These are phyloP conservation scores for Amiota communis DNA, from an alignment of 2,888 invertebrate species.

Conservation along the genomic window DNA sequence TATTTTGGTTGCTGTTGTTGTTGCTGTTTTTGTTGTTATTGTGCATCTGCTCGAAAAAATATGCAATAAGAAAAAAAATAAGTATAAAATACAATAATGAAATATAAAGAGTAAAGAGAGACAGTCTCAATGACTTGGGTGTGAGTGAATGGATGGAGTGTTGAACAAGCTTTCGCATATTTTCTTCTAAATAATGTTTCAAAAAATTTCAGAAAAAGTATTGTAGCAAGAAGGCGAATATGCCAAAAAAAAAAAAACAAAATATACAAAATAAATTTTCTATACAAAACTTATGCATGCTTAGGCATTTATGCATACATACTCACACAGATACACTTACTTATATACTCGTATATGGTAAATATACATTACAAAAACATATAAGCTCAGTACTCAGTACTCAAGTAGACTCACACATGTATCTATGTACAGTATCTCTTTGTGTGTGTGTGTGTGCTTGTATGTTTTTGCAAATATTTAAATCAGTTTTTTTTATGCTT, in stretches of 20 bases:
- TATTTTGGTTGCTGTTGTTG: constrained; percentile 39
- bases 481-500: constrained; percentile 18
- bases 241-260: constrained; percentile 40
- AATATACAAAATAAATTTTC: constrained; percentile 45
- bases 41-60: constrained; percentile 62
- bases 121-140: no score
- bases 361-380: neutral
- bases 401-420: no score
- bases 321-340: constrained; percentile 25
- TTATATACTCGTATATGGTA: no score
- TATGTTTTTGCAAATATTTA: constrained; percentile 13
- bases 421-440: neutral
- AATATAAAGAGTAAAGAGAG: no score
- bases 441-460: neutral
- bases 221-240: constrained; percentile 44
- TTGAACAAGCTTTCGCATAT: constrained; percentile 16
- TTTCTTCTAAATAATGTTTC: constrained; percentile 9
- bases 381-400: no score
- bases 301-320: constrained; percentile 14
- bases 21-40: constrained; percentile 50
- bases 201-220: no score
- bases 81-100: neutral
- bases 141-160: no score
- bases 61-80: constrained; percentile 44
- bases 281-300: constrained; percentile 25